Evolutionary conservation across 2,113 vertebrate species (phyloP), one percentile per base, ranked within the genome.

Genomic region (Alethe castanea): DNA sequence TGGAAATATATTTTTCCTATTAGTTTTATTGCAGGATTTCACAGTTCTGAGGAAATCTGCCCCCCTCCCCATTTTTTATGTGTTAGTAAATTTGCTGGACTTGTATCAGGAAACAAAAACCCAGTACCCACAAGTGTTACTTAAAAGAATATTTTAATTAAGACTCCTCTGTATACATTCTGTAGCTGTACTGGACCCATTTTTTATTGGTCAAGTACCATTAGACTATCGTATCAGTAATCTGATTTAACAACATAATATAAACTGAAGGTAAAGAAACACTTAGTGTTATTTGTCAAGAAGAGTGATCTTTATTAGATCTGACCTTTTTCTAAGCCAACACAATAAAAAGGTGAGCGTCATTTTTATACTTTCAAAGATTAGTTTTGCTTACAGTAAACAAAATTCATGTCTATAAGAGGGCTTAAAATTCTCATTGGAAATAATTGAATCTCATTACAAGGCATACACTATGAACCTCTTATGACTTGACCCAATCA

Each of bases 361-460:
- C 77, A 85, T 57, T 80, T 91, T 94, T 92, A 53, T 93, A 52
- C 54, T 94, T 91, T 19, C 44, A 85, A 93, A 94, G 62, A 96
- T 96, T 96, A 87, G 36, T 90, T 97, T 97, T 97, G 89, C 93
- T 96, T 96, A 88, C 35, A 92, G 67, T 95, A 96, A 90, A 53
- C 47, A 88, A 89, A 95, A 96, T 38, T 50, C 3, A 17, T 42
- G 56, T 60, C 36, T 91, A 62, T 86, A 54, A 26, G 16, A 36
- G 74, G 72, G 36, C 18, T 96, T 96, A 78, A 72, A 73, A 59
- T 57, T 81, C 84, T 96, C 44, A 26, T 64, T 92, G 88, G 64
- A 97, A 97, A 95, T 97, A 98, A 98, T 19, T 97, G 96, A 97
- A 97, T 95, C 81, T 96, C 91, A 96, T 95, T 97, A 96, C 62